Percentiles rank a stretch among this genome's conserved stretches.
These are phyloP conservation scores for Daktulosphaira vitifoliae DNA, from an alignment of 1,140 invertebrate genomes.

Conservation along the genomic window DNA sequence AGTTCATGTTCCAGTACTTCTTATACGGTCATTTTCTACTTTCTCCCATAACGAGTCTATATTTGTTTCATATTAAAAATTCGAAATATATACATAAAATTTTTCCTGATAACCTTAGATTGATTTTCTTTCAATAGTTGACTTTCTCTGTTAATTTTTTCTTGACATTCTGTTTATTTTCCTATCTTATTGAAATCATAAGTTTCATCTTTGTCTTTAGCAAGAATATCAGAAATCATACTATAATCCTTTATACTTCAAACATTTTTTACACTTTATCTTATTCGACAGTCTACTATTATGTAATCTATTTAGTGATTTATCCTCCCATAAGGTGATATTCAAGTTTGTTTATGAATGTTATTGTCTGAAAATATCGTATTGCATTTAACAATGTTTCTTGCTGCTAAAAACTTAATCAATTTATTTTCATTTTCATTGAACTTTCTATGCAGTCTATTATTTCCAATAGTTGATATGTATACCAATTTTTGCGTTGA, in stretches of 20 bases:
- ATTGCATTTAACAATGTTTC: slow-evolving; percentile 34
- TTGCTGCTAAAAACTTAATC: slow-evolving; percentile 29
- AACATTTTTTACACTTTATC: slow-evolving; percentile 21
- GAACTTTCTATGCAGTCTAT: slow-evolving; percentile 31
- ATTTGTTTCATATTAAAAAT: too few species aligned
- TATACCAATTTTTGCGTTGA: slow-evolving; percentile 27
- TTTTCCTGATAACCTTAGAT: too few species aligned
- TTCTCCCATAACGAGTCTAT: too few species aligned
- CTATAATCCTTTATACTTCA: slow-evolving; percentile 25
- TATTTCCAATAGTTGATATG: slow-evolving; percentile 26
- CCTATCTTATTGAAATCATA: too few species aligned
- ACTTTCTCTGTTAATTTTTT: too few species aligned
- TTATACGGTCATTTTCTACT: too few species aligned
- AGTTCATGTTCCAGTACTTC: too few species aligned
- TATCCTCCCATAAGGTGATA: slow-evolving; percentile 32
- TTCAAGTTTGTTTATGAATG: slow-evolving; percentile 38
- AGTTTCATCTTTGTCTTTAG: too few species aligned
- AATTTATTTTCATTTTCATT: slow-evolving; percentile 37
- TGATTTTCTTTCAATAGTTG: too few species aligned
- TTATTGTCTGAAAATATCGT: slow-evolving; percentile 36
- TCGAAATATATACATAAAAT: too few species aligned
- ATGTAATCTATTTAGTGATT: slow-evolving; percentile 37
- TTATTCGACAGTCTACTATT: slow-evolving; percentile 27
- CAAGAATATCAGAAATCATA: too few species aligned
- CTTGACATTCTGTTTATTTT: too few species aligned